phyloP scores from a whole-genome alignment of 2,113 vertebrate species.

The Asarcornis scutulata region DNA sequence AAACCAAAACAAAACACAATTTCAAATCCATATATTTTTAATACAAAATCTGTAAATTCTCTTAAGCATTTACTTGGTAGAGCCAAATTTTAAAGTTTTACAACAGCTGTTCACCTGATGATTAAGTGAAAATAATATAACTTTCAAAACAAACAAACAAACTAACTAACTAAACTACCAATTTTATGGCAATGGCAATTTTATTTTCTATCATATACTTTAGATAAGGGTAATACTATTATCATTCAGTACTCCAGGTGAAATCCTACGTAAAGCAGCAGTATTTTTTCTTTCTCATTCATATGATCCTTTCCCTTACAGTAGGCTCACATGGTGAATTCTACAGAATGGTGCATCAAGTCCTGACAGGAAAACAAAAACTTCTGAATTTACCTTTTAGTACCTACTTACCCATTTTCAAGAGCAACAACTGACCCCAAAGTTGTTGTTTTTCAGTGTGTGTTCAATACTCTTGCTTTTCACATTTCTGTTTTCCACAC shows the following conservation, averaged over 20 bases:
- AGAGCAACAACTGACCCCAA: background rate
- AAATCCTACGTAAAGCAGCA: background rate
- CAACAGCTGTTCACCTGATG: background rate
- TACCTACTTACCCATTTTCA: background rate
- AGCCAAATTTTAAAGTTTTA: background rate
- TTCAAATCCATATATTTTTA: background rate
- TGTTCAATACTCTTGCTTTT: background rate
- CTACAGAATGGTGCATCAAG: background rate
- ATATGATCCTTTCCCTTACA: background rate
- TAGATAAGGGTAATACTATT: background rate
- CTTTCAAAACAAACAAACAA: background rate
- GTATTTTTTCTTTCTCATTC: background rate
- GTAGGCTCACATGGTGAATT: background rate
- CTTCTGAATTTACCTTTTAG: background rate
- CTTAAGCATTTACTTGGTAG: background rate
- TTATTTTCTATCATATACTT: background rate
- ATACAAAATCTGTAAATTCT: background rate
- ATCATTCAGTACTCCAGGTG: background rate
- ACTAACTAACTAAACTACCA: background rate
- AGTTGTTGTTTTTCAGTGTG: background rate
- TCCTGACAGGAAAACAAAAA: background rate
- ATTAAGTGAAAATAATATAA: background rate
- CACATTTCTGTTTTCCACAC: background rate
- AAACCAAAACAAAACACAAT: too few relatives aligned
- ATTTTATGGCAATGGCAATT: background rate